These are phyloP conservation scores for Myotis pilosus DNA, from an alignment of 2,797 vertebrate species.

Conservation along the genomic window DNA sequence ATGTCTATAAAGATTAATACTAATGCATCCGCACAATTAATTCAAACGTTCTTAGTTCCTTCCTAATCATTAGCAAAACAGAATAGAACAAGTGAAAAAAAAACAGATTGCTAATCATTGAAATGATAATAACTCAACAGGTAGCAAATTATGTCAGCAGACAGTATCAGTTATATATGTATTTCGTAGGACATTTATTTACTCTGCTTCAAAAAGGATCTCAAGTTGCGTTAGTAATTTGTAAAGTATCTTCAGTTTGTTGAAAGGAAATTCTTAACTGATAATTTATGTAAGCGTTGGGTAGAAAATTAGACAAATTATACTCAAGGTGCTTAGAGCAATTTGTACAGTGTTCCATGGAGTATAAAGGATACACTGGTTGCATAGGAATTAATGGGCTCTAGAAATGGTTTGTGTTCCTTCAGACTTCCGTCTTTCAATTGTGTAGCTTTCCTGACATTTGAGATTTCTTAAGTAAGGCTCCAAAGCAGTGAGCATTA, in stretches of 20 bases:
- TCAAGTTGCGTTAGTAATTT: background rate
- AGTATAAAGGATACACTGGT: background rate
- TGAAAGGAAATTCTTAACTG: background rate
- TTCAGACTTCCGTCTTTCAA: background rate
- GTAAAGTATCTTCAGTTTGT: background rate
- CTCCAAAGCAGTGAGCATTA: background rate
- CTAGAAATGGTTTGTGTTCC: background rate
- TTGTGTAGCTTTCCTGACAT: background rate
- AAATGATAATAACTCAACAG: background rate
- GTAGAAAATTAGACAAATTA: background rate
- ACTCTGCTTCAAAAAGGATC: background rate
- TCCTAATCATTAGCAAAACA: background rate
- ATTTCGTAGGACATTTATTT: background rate
- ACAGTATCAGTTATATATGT: background rate
- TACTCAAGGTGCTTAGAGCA: background rate
- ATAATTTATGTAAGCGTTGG: background rate
- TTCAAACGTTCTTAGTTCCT: background rate
- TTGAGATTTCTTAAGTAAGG: background rate
- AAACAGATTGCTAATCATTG: background rate
- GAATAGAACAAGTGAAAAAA: background rate
- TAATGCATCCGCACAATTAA: background rate
- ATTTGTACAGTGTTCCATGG: background rate
- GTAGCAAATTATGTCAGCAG: background rate
- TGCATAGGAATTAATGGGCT: background rate
- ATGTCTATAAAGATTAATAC: background rate